Percentiles rank a stretch among this genome's conserved stretches.
Evolutionary conservation across 2,113 vertebrate genomes (phyloP).

Genomic region (Elephantulus edwardii): DNA sequence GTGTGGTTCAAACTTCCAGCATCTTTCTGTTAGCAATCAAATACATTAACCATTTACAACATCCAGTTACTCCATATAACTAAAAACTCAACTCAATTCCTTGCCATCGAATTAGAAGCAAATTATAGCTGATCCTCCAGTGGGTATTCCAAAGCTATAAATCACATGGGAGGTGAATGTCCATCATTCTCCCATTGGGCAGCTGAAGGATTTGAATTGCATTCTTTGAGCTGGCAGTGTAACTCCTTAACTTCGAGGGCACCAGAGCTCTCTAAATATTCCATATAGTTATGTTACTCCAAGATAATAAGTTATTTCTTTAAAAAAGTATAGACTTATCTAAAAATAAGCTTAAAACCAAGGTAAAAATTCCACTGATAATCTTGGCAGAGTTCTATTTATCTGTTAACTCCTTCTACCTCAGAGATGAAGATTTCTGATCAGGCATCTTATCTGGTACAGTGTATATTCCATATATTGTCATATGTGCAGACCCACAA

Average conservation of each 20-base stretch:
- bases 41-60: not conserved
- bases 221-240: too few relatives aligned
- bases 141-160: too few relatives aligned
- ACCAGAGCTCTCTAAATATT: too few relatives aligned
- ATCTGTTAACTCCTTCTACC: not conserved
- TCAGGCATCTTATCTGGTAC: not conserved
- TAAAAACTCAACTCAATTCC: too few relatives aligned
- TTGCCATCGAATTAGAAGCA: too few relatives aligned
- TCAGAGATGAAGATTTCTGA: not conserved
- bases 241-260: too few relatives aligned
- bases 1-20: not conserved
- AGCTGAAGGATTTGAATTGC: too few relatives aligned
- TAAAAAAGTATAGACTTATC: not conserved
- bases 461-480: not conserved
- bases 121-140: too few relatives aligned
- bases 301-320: not conserved
- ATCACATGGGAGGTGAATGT: too few relatives aligned
- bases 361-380: not conserved
- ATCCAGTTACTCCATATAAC: not conserved
- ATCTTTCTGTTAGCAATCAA: not conserved
- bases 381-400: not conserved
- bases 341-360: not conserved
- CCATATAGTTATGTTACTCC: not conserved
- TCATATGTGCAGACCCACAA: too few relatives aligned
- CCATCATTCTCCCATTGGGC: too few relatives aligned